Percentiles rank a stretch among this genome's conserved stretches.
phyloP scores from a whole-genome alignment of 1,140 invertebrate genomes.

The Daktulosphaira vitifoliae region DNA sequence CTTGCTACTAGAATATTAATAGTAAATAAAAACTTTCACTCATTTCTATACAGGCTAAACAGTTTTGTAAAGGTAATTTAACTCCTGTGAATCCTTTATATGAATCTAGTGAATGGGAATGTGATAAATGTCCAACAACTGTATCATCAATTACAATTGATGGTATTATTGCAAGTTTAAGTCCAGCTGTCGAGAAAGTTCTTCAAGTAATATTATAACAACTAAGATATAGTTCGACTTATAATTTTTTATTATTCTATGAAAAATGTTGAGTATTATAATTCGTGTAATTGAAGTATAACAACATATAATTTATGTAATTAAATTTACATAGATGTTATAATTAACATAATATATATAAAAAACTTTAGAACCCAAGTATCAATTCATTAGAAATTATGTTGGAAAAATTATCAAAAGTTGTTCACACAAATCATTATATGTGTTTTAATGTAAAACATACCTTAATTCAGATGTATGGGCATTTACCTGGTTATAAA shows the following conservation, averaged over 20 bases:
- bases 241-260: no score
- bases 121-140: conserved; percentile 17
- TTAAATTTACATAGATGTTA: no score
- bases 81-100: conserved; percentile 10
- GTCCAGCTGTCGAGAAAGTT: background rate
- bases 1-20: background rate
- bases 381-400: conserved; percentile 51
- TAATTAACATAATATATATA: no score
- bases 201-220: conserved; percentile 9
- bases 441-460: conserved; percentile 69
- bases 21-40: no score
- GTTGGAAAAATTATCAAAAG: conserved; percentile 52
- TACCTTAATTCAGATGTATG: conserved; percentile 67
- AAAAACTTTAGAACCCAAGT: conserved; percentile 36
- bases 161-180: conserved; percentile 1
- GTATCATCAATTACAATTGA: conserved; percentile 20
- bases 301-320: no score
- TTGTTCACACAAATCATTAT: conserved; percentile 72
- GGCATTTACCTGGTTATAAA: conserved; percentile 53
- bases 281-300: no score
- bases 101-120: conserved; percentile 13
- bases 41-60: background rate
- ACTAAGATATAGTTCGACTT: no score
- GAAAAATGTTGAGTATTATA: no score
- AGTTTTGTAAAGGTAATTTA: conserved; percentile 23